Evolutionary conservation across 2,113 vertebrate species (phyloP).

Genomic region (cat (Felis catus)): F.catus_Fca126_mat1.0 CM031418.1:86382001-86382500

Average conservation of each 20-base stretch:
- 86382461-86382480: not conserved
- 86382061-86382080: conserved; percentile 91
- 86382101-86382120: conserved; percentile 87
- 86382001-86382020: conserved; percentile 92
- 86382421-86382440: not conserved
- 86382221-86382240: conserved; percentile 94
- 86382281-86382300: conserved; percentile 89
- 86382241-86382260: conserved; percentile 89
- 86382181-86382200: conserved; percentile 96
- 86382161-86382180: conserved; percentile 88
- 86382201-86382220: conserved; percentile 84
- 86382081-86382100: not conserved
- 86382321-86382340: conserved; percentile 86
- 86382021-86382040: conserved; percentile 95
- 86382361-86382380: not conserved
- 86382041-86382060: conserved; percentile 96
- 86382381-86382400: too few species aligned
- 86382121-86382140: conserved; percentile 96
- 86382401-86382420: not conserved
- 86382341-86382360: conserved; percentile 90
- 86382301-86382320: conserved; percentile 87
- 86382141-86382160: conserved; percentile 84
- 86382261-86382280: conserved; percentile 82
- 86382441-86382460: not conserved
- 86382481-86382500: not conserved